A percentile compares a stretch with the other conserved stretches of the same genome.
Evolutionary conservation across 2,113 vertebrate genomes (phyloP).

Genomic region (Ciconia stormi): DNA sequence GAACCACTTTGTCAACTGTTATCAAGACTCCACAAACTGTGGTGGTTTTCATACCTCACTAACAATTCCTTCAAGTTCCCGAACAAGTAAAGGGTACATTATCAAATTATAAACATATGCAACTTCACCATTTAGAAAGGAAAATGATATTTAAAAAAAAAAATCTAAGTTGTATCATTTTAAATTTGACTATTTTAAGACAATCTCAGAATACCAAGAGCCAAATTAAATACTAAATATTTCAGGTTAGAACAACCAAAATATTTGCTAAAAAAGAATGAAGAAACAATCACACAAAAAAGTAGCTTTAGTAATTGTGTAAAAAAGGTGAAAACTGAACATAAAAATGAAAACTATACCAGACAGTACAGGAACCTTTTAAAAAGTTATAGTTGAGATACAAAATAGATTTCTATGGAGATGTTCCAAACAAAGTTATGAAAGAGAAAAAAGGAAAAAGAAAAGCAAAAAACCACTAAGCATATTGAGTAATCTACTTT

Average conservation of each 20-base stretch:
- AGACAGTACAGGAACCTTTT: not conserved
- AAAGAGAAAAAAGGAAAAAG: not conserved
- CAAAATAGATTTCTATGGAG: not conserved
- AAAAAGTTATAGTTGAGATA: not conserved
- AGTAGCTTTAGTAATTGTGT: not conserved
- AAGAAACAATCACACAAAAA: not conserved
- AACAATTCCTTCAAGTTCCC: not conserved
- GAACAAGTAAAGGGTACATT: not conserved
- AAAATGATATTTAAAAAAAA: not conserved
- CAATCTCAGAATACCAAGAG: not conserved
- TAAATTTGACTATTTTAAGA: not conserved
- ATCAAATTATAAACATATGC: not conserved
- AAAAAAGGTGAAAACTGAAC: not conserved
- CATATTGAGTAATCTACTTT: not conserved
- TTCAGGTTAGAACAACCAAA: not conserved
- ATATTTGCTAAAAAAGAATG: not conserved
- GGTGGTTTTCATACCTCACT: not conserved
- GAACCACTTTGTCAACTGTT: not conserved
- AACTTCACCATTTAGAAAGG: not conserved
- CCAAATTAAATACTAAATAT: not conserved
- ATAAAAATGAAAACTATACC: not conserved
- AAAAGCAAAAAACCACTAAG: not conserved
- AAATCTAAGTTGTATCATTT: not conserved
- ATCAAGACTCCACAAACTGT: not conserved
- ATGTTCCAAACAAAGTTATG: not conserved